Evolutionary conservation across 1,140 invertebrate genomes (phyloP).

Genomic region (Acyrthosiphon pisum): DNA sequence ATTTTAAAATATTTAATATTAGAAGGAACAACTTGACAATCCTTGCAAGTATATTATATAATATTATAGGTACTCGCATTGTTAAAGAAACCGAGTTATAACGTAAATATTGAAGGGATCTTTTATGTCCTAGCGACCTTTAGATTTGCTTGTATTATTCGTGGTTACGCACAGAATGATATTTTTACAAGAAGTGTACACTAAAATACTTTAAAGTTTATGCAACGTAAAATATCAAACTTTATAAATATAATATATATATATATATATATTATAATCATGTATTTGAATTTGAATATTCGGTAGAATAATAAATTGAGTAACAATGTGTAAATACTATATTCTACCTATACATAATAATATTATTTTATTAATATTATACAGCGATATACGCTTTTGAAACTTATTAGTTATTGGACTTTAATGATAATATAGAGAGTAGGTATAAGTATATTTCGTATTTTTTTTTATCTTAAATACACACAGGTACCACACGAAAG

Average conservation of each 20-base stretch:
- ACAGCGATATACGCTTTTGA: not conserved
- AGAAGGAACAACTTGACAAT: not conserved
- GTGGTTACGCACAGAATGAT: not conserved
- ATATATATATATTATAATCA: not conserved
- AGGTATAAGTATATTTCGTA: not conserved
- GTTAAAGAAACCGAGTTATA: not conserved
- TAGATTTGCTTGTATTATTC: not conserved
- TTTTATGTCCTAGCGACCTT: slow-evolving; percentile 7
- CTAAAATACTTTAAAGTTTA: not conserved
- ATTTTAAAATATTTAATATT: not conserved
- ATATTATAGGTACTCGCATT: not conserved
- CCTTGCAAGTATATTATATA: not conserved
- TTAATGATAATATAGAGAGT: not conserved
- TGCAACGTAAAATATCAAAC: not conserved
- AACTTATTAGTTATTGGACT: not conserved
- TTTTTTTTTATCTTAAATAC: not conserved
- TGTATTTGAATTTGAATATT: not conserved
- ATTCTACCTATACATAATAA: not conserved
- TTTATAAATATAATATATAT: not conserved
- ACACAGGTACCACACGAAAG: not conserved
- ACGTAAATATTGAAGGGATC: not conserved
- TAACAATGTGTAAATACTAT: not conserved
- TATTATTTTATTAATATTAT: not conserved
- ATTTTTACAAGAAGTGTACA: not conserved
- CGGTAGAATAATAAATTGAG: not conserved